Percentiles rank a stretch among this genome's conserved stretches.
Conservation (phyloP, 2,888 invertebrate species). For the Nomada ferruginata region DNA sequence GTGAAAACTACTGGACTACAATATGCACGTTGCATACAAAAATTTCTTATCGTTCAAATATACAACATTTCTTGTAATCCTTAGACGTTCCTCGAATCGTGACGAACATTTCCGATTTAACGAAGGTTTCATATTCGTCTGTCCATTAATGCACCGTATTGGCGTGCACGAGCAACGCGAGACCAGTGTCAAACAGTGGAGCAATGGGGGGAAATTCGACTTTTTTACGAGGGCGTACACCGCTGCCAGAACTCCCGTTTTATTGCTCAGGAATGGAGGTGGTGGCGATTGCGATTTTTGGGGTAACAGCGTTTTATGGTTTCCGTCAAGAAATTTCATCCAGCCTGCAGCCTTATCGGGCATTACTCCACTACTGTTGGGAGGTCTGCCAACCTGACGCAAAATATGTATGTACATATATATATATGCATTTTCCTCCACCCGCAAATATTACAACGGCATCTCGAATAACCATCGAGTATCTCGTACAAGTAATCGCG, state of each 20-base stretch:
- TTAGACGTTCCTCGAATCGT: not conserved
- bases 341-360: constrained; percentile 58
- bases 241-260: constrained; percentile 41
- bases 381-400: constrained; percentile 60
- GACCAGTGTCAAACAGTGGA: not conserved
- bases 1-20: not conserved
- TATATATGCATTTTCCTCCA: constrained; percentile 11
- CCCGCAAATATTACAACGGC: constrained; percentile 47
- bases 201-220: constrained; percentile 8
- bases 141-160: not conserved
- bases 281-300: constrained; percentile 53
- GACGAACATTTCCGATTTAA: not conserved
- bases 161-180: not conserved
- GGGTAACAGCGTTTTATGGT: constrained; percentile 55
- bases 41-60: not conserved
- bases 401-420: constrained; percentile 14
- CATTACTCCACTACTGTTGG: constrained; percentile 57
- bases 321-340: constrained; percentile 62
- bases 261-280: constrained; percentile 52
- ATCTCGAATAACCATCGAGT: constrained; percentile 52
- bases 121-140: not conserved
- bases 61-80: not conserved
- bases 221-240: constrained; percentile 49
- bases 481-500: constrained; percentile 14
- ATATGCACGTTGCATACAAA: not conserved